Base-by-base conservation (phyloP, 2,888 invertebrate genomes). In the Drosophila austrosaltans region DNA sequence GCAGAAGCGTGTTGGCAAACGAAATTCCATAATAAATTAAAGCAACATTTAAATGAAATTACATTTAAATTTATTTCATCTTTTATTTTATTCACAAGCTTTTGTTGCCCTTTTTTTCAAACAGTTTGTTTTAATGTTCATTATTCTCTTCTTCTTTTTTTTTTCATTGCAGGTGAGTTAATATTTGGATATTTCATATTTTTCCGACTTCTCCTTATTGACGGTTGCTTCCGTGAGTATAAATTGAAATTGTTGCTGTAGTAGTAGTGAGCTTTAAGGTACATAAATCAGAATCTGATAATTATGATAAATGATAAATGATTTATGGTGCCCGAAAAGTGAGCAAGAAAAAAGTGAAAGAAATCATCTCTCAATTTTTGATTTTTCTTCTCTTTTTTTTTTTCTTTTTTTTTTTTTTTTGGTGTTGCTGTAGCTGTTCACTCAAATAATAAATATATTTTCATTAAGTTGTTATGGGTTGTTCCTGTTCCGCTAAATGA, bases 291-390 rank as follows among this genome's bases (percentile, higher is more conserved):
- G 66, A 48, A 54, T 32, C 63, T 6, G 53, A 12, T 85, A 83
- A 83, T 88, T 86, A 79, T 83, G 83, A 83, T 83, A 83, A 83
- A 83, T 83, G 77, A 81, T 71, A 69, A 72, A 63, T 57, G n/a
- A 53, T 69, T 63, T 60, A 70, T 42, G 25, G 44, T 12, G 22
- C 3, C n/a, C 57, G 20, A 42, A 48, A 44, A 16, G 7, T 56
- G 59, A 75, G 69, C 53, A 57, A 54, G 48, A 56, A 66, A 56
- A 66, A 72, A 70, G 60, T 40, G 25, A 25, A 48, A 25, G 48
- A 48, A 48, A 48, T 48, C 48, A 25, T 48, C 48, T 48, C 25
- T 48, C 48, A 48, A 48, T 48, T 48, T 48, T 48, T 25, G 25
- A 25, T 25, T 48, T 48, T 48, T 16, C 8, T 10, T 10, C 3